Conservation (phyloP, 2,888 invertebrate genomes). For the Macroteleia sp. region DNA sequence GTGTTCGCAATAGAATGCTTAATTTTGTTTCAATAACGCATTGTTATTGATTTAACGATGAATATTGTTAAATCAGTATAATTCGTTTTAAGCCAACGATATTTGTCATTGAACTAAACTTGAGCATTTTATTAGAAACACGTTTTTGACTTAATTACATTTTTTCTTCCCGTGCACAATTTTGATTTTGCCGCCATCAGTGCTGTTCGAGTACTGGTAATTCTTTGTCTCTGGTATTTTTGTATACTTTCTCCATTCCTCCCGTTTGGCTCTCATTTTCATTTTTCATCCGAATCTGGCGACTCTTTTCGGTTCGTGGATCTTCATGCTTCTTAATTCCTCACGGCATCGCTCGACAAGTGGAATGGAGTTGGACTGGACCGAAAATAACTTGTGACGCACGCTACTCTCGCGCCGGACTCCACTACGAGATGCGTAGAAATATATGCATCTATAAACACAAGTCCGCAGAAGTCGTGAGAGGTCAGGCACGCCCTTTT, state of each 20-base stretch:
- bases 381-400: slow-evolving; percentile 81
- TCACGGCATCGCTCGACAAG: slow-evolving; percentile 60
- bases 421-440: slow-evolving; percentile 61
- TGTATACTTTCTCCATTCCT: slow-evolving; percentile 1
- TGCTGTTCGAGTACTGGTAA: not conserved
- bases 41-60: no score
- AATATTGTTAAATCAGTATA: no score
- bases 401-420: slow-evolving; percentile 72
- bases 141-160: no score
- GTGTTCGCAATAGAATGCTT: no score
- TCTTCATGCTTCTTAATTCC: slow-evolving; percentile 53
- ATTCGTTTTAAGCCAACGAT: no score
- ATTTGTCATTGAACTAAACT: no score
- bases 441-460: slow-evolving; percentile 59
- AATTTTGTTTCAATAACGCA: no score
- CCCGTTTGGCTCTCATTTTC: slow-evolving; percentile 8
- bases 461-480: slow-evolving; percentile 51
- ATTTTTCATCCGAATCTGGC: slow-evolving; percentile 28
- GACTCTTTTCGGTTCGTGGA: slow-evolving; percentile 26
- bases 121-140: no score
- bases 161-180: no score
- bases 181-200: no score
- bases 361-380: slow-evolving; percentile 60
- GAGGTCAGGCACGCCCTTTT: slow-evolving; percentile 61
- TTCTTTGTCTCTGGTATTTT: not conserved